Evolutionary conservation across 2,888 invertebrate genomes (phyloP).

Genomic region (Calliscelio sp.): DNA sequence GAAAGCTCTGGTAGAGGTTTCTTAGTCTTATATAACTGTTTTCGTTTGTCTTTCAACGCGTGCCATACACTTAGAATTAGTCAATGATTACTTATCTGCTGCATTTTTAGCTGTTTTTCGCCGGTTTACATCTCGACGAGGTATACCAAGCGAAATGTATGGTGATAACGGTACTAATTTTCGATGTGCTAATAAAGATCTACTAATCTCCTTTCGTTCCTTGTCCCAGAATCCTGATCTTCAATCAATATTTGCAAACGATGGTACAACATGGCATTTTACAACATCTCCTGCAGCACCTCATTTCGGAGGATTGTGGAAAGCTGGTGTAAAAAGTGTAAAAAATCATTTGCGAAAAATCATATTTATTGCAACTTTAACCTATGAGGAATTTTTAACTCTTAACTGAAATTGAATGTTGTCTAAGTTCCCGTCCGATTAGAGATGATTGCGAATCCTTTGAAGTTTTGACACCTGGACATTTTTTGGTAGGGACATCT

Average conservation of each 20-base stretch:
- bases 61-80: background rate
- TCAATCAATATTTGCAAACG: too few relatives aligned
- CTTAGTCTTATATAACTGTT: background rate
- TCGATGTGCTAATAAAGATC: background rate
- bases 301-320: conserved; percentile 79
- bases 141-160: background rate
- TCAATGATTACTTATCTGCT: background rate
- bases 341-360: conserved; percentile 73
- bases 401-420: too few relatives aligned
- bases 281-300: conserved; percentile 73
- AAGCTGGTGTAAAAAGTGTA: too few relatives aligned
- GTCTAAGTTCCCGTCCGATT: too few relatives aligned
- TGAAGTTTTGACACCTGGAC: too few relatives aligned
- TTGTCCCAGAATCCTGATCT: too few relatives aligned
- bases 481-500: too few relatives aligned
- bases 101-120: background rate
- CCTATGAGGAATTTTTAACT: too few relatives aligned
- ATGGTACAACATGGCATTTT: conserved; percentile 7
- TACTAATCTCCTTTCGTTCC: background rate
- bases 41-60: conserved; percentile 9
- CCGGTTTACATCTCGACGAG: conserved; percentile 5
- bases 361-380: conserved; percentile 58
- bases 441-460: conserved; percentile 34
- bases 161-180: conserved; percentile 14
- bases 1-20: background rate